A percentile compares a stretch with the other conserved stretches of the same genome.
These are phyloP conservation scores for Spilogale gracilis DNA, from an alignment of 2,113 vertebrate genomes.

Conservation along the genomic window DNA sequence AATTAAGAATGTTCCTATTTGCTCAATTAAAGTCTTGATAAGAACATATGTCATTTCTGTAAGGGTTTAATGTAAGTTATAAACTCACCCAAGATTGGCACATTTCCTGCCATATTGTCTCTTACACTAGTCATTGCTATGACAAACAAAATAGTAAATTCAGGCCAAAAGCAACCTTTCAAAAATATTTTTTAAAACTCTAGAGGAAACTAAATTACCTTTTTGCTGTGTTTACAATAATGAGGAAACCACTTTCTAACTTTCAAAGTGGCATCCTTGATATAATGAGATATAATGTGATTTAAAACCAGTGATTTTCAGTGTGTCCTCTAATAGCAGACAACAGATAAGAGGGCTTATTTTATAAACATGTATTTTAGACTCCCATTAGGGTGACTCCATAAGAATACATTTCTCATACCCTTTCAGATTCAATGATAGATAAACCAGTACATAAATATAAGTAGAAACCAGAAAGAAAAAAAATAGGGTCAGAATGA, in stretches of 20 bases:
- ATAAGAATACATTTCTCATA: neutral
- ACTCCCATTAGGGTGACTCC: neutral
- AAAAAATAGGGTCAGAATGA: neutral
- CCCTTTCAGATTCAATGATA: neutral
- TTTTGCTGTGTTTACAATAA: neutral
- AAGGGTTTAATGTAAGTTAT: slow-evolving; percentile 16
- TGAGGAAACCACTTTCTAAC: neutral
- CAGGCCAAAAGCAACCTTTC: neutral
- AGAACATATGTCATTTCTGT: slow-evolving; percentile 63
- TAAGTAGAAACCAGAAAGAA: neutral
- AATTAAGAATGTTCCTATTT: slow-evolving; percentile 70
- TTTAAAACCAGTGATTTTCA: neutral
- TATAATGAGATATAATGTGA: neutral
- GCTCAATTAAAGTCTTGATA: slow-evolving; percentile 63
- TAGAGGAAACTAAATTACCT: neutral
- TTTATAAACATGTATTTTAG: neutral
- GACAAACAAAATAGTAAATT: slow-evolving; percentile 31
- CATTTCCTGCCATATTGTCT: slow-evolving; percentile 36
- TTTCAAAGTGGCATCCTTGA: neutral
- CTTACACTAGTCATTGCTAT: neutral
- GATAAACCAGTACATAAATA: neutral
- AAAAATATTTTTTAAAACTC: slow-evolving; percentile 18
- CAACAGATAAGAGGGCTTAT: neutral
- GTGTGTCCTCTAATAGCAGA: neutral
- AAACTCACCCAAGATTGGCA: slow-evolving; percentile 13